Conservation (phyloP, 1,140 invertebrate species). For the Drosophila gunungcola region DNA sequence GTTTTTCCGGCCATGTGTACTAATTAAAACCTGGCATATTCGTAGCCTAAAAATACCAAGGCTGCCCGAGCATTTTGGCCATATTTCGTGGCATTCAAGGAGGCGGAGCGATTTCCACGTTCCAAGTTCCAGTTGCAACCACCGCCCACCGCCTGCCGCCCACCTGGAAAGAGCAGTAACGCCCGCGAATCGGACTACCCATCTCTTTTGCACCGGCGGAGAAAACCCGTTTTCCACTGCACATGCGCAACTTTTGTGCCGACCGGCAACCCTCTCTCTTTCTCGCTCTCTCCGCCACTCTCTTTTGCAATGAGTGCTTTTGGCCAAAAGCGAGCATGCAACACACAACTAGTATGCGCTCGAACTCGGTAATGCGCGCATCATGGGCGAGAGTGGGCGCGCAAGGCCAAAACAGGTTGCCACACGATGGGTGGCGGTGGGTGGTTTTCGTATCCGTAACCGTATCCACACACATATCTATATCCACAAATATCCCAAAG, state of each 20-base stretch:
- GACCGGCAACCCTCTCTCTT: conserved; percentile 36
- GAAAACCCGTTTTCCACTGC: conserved; percentile 68
- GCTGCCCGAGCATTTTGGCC: conserved; percentile 44
- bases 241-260: conserved; percentile 54
- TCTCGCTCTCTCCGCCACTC: conserved; percentile 21
- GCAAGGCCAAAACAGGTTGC: conserved; percentile 44
- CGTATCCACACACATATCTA: no score
- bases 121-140: conserved; percentile 51
- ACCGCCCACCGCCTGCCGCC: conserved; percentile 22
- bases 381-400: conserved; percentile 81
- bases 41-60: conserved; percentile 66
- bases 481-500: not conserved
- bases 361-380: conserved; percentile 80
- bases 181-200: not conserved
- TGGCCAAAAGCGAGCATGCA: conserved; percentile 63
- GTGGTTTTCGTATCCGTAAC: not conserved
- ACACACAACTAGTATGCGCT: conserved; percentile 83
- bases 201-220: conserved; percentile 49
- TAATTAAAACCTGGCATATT: conserved; percentile 74
- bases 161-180: conserved; percentile 69
- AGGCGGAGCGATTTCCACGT: conserved; percentile 69
- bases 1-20: conserved; percentile 50
- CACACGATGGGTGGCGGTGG: conserved; percentile 11
- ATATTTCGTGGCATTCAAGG: conserved; percentile 45
- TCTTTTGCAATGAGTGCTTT: conserved; percentile 40